These are phyloP conservation scores for Mesorhabditis spiculigera DNA, from an alignment of 2,888 invertebrate species.

Conservation along the genomic window DNA sequence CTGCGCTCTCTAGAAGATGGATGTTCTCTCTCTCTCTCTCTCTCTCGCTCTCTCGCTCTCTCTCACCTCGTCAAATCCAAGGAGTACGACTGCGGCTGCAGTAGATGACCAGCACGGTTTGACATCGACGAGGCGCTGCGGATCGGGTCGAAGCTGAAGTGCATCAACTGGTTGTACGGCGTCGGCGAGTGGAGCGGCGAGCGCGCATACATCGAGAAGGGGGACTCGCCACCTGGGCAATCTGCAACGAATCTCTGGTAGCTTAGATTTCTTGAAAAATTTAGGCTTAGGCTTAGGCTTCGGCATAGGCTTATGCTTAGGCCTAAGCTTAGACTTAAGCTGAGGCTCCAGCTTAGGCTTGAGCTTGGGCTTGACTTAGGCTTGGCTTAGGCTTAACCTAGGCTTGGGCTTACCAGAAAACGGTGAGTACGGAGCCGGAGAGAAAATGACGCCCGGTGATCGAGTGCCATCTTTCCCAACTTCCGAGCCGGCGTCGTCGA, in stretches of 20 bases:
- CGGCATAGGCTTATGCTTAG: too few species aligned
- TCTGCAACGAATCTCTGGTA: conserved; percentile 28
- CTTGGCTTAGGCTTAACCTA: not conserved
- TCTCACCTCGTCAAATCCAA: conserved; percentile 21
- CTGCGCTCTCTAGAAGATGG: conserved; percentile 40
- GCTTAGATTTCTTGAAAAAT: too few species aligned
- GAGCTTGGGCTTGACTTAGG: too few species aligned
- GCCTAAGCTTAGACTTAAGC: too few species aligned
- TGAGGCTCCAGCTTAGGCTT: too few species aligned
- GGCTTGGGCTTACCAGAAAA: conserved; percentile 24
- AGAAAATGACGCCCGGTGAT: conserved; percentile 45
- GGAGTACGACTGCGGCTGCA: conserved; percentile 21
- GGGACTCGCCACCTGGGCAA: conserved; percentile 34
- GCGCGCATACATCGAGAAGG: conserved; percentile 39
- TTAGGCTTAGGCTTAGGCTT: too few species aligned
- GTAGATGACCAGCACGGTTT: conserved; percentile 30
- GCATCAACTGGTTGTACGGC: conserved; percentile 16
- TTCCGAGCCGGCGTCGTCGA: conserved; percentile 40
- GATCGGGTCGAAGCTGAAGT: conserved; percentile 48
- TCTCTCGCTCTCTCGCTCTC: too few species aligned
- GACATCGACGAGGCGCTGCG: conserved; percentile 47
- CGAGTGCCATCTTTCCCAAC: conserved; percentile 32
- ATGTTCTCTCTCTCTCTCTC: not conserved
- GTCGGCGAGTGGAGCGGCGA: conserved; percentile 43
- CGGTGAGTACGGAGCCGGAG: conserved; percentile 54